phyloP scores from a whole-genome alignment of 2,113 vertebrate genomes.

The Rhadina sibilatrix region DNA sequence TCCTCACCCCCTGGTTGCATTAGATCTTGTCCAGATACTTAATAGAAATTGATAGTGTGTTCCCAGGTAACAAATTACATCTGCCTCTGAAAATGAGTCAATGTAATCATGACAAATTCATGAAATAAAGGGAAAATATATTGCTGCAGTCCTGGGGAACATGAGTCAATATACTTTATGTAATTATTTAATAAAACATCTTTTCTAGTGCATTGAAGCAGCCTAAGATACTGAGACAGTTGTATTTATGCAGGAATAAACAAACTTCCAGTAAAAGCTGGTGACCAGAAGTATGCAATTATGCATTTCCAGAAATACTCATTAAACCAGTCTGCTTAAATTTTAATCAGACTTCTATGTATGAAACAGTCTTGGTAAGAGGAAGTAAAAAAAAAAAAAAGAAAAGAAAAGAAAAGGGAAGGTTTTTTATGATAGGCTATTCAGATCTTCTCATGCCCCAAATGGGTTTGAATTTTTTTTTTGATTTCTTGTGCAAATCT shows the following conservation, averaged over 20 bases:
- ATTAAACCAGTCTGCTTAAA: constrained; percentile 65
- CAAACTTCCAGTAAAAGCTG: constrained; percentile 66
- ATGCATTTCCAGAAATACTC: constrained; percentile 46
- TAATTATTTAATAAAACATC: constrained; percentile 26
- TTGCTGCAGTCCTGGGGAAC: not conserved
- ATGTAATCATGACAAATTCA: constrained; percentile 54
- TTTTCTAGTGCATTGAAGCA: constrained; percentile 23
- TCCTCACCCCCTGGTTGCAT: not conserved
- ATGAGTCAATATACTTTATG: constrained; percentile 17
- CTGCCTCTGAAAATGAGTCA: constrained; percentile 31
- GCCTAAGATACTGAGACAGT: constrained; percentile 48
- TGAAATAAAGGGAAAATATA: constrained; percentile 28
- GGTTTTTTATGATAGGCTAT: not conserved
- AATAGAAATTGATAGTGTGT: constrained; percentile 27
- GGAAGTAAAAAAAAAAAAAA: not conserved
- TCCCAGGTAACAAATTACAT: constrained; percentile 36
- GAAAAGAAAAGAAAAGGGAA: not conserved
- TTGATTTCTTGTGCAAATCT: not conserved
- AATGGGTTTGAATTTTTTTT: not conserved
- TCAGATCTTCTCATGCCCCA: not conserved
- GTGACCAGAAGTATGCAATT: constrained; percentile 59
- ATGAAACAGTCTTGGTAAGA: not conserved
- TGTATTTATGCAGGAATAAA: constrained; percentile 61
- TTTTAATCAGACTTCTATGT: constrained; percentile 48
- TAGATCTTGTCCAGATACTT: constrained; percentile 41